Conservation (phyloP, 2,113 vertebrate species). For the Plestiodon gilberti region DNA sequence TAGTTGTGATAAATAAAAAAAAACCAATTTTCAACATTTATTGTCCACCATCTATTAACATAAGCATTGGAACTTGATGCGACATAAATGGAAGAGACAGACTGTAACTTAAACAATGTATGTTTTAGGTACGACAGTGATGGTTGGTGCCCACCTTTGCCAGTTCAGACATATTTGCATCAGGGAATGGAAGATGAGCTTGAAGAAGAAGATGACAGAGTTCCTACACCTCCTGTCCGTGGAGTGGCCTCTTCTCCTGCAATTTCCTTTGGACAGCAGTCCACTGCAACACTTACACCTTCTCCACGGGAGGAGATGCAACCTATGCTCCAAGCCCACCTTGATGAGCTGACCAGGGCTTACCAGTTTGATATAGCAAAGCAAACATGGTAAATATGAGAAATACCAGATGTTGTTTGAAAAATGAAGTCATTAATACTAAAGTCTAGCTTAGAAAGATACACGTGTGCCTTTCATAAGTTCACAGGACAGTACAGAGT, state of each 20-base stretch:
- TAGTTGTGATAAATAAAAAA: too few species aligned
- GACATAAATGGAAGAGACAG: neutral
- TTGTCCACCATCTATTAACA: neutral
- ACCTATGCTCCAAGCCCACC: constrained; percentile 96
- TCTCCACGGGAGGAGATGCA: constrained; percentile 96
- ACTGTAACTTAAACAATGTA: constrained; percentile 38
- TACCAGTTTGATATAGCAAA: constrained; percentile 98
- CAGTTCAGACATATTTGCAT: constrained; percentile 96
- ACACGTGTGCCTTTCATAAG: neutral
- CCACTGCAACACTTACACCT: constrained; percentile 95
- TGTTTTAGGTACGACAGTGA: constrained; percentile 92
- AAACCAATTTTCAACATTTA: neutral
- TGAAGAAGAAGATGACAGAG: constrained; percentile 96
- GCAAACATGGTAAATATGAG: constrained; percentile 89
- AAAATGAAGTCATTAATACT: neutral
- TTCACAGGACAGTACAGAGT: neutral
- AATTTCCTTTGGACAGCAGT: constrained; percentile 96
- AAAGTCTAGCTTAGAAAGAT: too few species aligned
- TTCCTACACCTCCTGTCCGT: constrained; percentile 94
- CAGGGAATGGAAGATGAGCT: constrained; percentile 98
- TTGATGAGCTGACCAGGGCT: constrained; percentile 95
- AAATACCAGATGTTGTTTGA: neutral
- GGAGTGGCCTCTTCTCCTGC: constrained; percentile 97
- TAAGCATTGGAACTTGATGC: neutral
- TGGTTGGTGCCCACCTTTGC: constrained; percentile 93